These are phyloP conservation scores for Fragum fragum DNA, from an alignment of 2,888 invertebrate species.

Conservation along the genomic window DNA sequence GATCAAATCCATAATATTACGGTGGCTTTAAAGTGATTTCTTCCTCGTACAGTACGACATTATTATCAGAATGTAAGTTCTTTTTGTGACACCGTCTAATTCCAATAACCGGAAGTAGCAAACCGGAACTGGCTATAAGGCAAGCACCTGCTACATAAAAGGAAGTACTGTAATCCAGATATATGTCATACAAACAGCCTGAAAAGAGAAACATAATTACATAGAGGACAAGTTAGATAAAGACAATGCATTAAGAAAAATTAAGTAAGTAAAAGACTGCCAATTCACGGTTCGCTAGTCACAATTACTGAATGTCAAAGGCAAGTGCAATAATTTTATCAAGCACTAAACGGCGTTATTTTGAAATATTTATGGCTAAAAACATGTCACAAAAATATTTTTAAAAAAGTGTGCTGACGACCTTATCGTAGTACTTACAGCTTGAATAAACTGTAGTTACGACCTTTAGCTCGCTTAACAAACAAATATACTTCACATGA, in stretches of 20 bases:
- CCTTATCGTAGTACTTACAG: too few relatives aligned
- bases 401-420: too few relatives aligned
- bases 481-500: too few relatives aligned
- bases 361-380: too few relatives aligned
- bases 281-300: too few relatives aligned
- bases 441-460: too few relatives aligned
- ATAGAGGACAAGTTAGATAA: too few relatives aligned
- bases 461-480: too few relatives aligned
- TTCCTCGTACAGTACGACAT: background rate
- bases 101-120: conserved; percentile 17
- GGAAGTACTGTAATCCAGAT: conserved; percentile 8
- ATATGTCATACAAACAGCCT: conserved; percentile 14
- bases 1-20: too few relatives aligned
- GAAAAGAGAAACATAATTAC: conserved; percentile 9
- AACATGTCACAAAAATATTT: background rate
- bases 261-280: too few relatives aligned
- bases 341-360: background rate
- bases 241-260: too few relatives aligned
- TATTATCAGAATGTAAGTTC: background rate
- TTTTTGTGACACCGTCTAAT: conserved; percentile 10
- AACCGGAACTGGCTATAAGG: conserved; percentile 15
- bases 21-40: conserved; percentile 6
- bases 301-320: too few relatives aligned
- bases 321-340: background rate
- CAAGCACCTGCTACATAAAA: conserved; percentile 23